These are phyloP conservation scores for Conus ventricosus DNA, from an alignment of 1,140 invertebrate species.

Conservation along the genomic window DNA sequence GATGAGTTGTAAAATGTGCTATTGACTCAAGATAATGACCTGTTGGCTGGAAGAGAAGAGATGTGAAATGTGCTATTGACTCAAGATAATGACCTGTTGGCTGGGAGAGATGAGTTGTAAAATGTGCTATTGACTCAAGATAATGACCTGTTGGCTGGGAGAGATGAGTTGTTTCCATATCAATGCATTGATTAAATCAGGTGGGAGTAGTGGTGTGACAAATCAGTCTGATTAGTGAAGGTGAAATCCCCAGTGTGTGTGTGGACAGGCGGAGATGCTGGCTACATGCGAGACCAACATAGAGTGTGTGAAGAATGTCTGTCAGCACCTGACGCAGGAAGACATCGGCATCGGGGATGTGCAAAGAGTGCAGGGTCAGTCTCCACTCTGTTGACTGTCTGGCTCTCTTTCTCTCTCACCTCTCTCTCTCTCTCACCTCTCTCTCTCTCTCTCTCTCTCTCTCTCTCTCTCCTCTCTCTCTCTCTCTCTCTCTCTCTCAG, in stretches of 20 bases:
- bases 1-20: no score
- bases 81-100: no score
- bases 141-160: no score
- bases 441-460: no score
- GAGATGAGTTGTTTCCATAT: no score
- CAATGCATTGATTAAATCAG: no score
- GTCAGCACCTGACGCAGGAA: constrained; percentile 49
- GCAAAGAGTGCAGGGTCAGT: constrained; percentile 59
- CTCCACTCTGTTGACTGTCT: not conserved
- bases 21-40: no score
- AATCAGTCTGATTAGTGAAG: not conserved
- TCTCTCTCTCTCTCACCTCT: not conserved
- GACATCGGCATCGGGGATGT: constrained; percentile 67
- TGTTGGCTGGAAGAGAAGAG: no score
- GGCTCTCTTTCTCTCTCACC: not conserved
- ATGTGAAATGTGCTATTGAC: no score
- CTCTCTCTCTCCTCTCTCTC: not conserved
- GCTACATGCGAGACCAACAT: constrained; percentile 85
- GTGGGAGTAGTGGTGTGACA: no score
- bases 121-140: no score
- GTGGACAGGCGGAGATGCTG: constrained; percentile 82
- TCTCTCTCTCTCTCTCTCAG: not conserved
- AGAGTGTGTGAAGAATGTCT: constrained; percentile 78
- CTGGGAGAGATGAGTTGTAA: no score
- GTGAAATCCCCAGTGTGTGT: not conserved